A percentile compares a stretch with the other conserved stretches of the same genome.
Evolutionary conservation across 2,888 invertebrate species (phyloP).

Genomic region (Chloroclystis v-ata): DNA sequence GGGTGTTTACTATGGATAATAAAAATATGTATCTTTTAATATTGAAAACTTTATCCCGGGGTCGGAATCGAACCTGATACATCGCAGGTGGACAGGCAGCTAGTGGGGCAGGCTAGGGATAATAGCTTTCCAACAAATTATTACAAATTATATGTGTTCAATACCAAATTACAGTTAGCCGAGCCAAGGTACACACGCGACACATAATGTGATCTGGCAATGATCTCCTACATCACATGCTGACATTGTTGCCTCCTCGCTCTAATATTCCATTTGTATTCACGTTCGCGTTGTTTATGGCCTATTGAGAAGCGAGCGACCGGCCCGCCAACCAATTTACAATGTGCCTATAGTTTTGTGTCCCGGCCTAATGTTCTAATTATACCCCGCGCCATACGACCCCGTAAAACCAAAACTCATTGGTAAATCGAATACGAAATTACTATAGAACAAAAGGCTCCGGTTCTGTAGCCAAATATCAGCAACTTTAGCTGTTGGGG

Average conservation of each 20-base stretch:
- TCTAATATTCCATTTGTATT: constrained; percentile 76
- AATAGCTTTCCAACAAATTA: constrained; percentile 10
- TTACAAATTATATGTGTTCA: constrained; percentile 26
- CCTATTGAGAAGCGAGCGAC: constrained; percentile 67
- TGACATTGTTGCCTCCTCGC: constrained; percentile 58
- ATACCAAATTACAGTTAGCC: constrained; percentile 36
- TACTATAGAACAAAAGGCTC: constrained; percentile 11
- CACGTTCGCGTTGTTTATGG: constrained; percentile 72
- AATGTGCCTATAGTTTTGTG: constrained; percentile 65
- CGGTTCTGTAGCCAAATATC: constrained; percentile 15
- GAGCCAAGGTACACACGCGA: constrained; percentile 39
- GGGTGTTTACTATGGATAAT: too few species aligned
- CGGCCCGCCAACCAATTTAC: constrained; percentile 59
- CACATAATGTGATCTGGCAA: constrained; percentile 42
- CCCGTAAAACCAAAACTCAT: constrained; percentile 18
- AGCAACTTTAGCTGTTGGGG: constrained; percentile 10
- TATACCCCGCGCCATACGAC: constrained; percentile 31
- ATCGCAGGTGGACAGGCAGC: too few species aligned
- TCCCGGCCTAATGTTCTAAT: constrained; percentile 48
- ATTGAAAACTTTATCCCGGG: too few species aligned
- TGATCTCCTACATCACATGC: constrained; percentile 47
- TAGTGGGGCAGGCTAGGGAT: too few species aligned
- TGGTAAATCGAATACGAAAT: constrained; percentile 17
- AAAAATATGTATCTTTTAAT: too few species aligned
- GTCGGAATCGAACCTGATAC: too few species aligned